Conservation (phyloP, 2,797 vertebrate species). For the Tragopan temminckii region DNA sequence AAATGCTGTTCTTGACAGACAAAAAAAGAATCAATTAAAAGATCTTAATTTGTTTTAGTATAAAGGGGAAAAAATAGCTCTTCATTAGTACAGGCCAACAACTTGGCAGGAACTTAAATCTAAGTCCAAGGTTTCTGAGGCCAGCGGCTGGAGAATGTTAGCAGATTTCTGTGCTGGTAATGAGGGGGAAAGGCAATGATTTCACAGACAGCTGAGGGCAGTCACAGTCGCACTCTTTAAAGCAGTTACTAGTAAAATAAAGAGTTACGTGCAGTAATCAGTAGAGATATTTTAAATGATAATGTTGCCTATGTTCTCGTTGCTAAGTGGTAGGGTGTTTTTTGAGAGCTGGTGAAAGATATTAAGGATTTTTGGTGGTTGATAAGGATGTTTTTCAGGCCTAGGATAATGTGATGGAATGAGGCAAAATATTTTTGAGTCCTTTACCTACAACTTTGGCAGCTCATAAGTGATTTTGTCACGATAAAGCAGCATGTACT, state of each 20-base stretch:
- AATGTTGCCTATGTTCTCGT: neutral
- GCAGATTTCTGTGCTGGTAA: neutral
- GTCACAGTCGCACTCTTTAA: neutral
- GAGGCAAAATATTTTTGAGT: neutral
- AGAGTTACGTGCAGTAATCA: neutral
- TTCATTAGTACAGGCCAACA: neutral
- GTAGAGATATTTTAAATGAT: neutral
- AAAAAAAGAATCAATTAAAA: neutral
- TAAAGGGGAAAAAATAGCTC: neutral
- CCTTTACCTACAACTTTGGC: neutral
- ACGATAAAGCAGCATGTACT: accelerated
- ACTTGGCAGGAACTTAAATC: slow-evolving; percentile 11
- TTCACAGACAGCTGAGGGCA: neutral
- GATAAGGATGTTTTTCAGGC: neutral
- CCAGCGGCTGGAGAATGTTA: neutral
- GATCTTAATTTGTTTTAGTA: neutral
- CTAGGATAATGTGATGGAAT: neutral
- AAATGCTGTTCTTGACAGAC: neutral
- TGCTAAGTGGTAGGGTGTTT: neutral
- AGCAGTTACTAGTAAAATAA: neutral
- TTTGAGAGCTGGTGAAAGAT: neutral
- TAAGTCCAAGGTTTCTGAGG: slow-evolving; percentile 26
- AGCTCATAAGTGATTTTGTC: neutral
- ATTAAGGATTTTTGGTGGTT: neutral
- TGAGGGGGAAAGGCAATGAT: neutral